Conservation (phyloP, 1,140 invertebrate species). For the Drosophila pandora region DNA sequence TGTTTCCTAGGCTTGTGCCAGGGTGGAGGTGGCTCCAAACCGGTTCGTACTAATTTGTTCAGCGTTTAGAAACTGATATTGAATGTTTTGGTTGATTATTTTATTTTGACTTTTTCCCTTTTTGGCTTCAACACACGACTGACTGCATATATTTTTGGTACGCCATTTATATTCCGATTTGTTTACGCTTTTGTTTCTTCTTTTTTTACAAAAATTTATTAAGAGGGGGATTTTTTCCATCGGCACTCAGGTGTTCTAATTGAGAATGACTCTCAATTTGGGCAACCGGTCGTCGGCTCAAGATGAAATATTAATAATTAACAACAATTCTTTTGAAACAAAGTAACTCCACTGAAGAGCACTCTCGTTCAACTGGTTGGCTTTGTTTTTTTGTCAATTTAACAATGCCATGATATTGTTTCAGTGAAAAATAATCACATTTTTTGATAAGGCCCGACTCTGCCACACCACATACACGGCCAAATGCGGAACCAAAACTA, state of each 20-base stretch:
- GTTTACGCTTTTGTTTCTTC: slow-evolving; percentile 35
- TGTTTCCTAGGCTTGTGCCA: slow-evolving; percentile 16
- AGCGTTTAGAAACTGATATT: slow-evolving; percentile 46
- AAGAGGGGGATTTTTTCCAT: slow-evolving; percentile 35
- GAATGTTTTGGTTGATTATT: slow-evolving; percentile 31
- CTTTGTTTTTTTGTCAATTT: slow-evolving; percentile 1
- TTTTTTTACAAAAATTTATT: slow-evolving; percentile 33
- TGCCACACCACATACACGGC: slow-evolving; percentile 27
- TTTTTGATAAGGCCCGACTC: slow-evolving; percentile 16
- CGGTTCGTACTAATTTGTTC: slow-evolving; percentile 61
- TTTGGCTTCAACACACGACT: slow-evolving; percentile 15
- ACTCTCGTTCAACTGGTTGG: slow-evolving; percentile 14
- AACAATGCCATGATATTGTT: slow-evolving; percentile 17
- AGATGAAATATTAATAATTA: slow-evolving; percentile 40
- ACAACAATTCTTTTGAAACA: slow-evolving; percentile 36
- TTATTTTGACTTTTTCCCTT: slow-evolving; percentile 11
- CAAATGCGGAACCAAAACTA: slow-evolving; percentile 67
- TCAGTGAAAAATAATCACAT: slow-evolving; percentile 11
- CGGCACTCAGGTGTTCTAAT: slow-evolving; percentile 40
- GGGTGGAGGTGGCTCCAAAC: slow-evolving; percentile 38
- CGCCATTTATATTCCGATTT: slow-evolving; percentile 65
- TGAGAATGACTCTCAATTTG: slow-evolving; percentile 24
- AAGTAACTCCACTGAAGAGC: slow-evolving; percentile 30
- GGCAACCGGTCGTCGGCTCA: slow-evolving; percentile 36
- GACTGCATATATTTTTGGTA: slow-evolving; percentile 46